Conservation (phyloP, 2,888 invertebrate species). For the Ditylenchus weischeri region DNA sequence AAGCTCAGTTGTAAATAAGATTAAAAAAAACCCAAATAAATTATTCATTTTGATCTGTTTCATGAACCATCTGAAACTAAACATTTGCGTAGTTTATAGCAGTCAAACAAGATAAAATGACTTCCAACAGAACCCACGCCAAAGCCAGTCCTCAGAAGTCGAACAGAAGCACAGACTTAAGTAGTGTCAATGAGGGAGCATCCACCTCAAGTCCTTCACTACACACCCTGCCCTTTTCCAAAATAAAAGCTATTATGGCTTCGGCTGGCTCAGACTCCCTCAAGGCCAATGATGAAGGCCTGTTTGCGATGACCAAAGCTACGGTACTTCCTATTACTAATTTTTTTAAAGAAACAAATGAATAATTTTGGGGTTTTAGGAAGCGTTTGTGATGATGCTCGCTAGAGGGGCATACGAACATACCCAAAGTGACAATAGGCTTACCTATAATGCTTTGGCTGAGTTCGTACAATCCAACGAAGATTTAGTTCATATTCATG, state of each 20-base stretch:
- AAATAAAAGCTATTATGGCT: constrained; percentile 28
- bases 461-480: constrained; percentile 28
- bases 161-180: constrained; percentile 2
- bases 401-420: constrained; percentile 22
- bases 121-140: no score
- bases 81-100: no score
- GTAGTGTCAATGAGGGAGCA: background rate
- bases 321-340: constrained; percentile 21
- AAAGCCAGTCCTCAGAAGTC: constrained; percentile 3
- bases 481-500: constrained; percentile 31
- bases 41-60: no score
- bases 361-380: constrained; percentile 17
- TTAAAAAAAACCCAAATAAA: no score
- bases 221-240: constrained; percentile 15
- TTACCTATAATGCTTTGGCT: constrained; percentile 31
- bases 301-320: constrained; percentile 36
- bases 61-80: no score
- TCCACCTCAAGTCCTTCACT: constrained; percentile 5
- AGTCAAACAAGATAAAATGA: no score
- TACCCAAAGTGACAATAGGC: constrained; percentile 6
- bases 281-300: constrained; percentile 28
- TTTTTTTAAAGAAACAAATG: background rate
- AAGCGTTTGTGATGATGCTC: constrained; percentile 30
- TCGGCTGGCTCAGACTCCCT: constrained; percentile 17
- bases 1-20: no score